phyloP scores from a whole-genome alignment of 1,140 invertebrate genomes.

The Drosophila orena region DNA sequence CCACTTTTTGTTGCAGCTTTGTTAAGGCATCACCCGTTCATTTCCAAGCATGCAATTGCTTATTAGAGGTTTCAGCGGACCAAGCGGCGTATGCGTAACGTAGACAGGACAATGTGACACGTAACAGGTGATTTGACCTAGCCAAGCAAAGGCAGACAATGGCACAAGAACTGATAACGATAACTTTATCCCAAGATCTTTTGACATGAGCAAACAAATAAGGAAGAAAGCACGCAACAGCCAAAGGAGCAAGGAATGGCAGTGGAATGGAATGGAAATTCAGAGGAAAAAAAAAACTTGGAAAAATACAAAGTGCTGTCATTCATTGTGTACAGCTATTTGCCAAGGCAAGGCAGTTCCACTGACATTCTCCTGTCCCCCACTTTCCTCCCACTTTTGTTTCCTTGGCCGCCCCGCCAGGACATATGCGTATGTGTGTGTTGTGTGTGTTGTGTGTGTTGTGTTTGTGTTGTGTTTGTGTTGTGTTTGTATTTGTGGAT shows the following conservation, averaged over 20 bases:
- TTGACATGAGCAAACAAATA: conserved; percentile 70
- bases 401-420: conserved; percentile 11
- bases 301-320: conserved; percentile 75
- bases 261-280: conserved; percentile 2
- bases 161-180: conserved; percentile 52
- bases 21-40: background rate
- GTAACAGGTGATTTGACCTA: conserved; percentile 74
- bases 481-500: conserved; percentile 5
- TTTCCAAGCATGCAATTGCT: conserved; percentile 15
- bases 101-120: conserved; percentile 44
- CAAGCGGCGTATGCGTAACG: conserved; percentile 53
- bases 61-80: conserved; percentile 15
- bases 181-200: conserved; percentile 74
- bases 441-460: background rate
- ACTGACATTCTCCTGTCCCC: conserved; percentile 21
- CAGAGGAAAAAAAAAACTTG: conserved; percentile 31
- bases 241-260: conserved; percentile 16
- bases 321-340: conserved; percentile 77
- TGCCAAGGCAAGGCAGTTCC: conserved; percentile 32
- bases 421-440: conserved; percentile 29
- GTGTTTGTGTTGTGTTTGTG: background rate
- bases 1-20: background rate
- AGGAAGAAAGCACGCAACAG: conserved; percentile 56
- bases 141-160: conserved; percentile 39
- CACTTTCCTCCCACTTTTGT: conserved; percentile 8